Evolutionary conservation across 2,888 invertebrate genomes (phyloP), one percentile per base, ranked within the genome.

Genomic region (Tortrix viridana): DNA sequence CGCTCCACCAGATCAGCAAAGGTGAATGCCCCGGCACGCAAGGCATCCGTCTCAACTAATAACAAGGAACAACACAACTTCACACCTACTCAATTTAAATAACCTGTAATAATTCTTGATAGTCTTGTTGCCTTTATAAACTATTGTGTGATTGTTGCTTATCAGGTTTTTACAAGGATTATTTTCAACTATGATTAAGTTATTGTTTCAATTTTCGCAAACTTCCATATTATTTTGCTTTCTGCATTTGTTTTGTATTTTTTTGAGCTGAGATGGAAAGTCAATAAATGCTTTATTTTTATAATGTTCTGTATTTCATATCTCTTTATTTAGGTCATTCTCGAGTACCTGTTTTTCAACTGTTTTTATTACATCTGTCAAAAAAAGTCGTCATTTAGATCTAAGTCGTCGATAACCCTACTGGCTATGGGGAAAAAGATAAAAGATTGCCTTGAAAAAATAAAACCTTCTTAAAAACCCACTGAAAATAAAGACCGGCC

Each of bases 21-120:
- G 95, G 95, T 57, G 93, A 94, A 79, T 95, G 95, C 71, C 89
- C 94, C 32, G 94, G 94, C 63, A 93, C 94, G 37, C 93, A 93
- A 12, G 94, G 94, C 60, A 93, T 94, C 48, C 93, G 94, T 75
- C 87, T 95, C 23, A 94, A 93, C 69, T 94, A 93, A 93, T 55
- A 7, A 19, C 52, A 19, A 23, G 62, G n/a, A n/a, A 16, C 52
- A 19, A 43, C 3, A 47, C 38, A 46, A 50, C 32, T 54, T 62
- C 50, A 60, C 19, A 52, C 37, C 22, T 18, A 48, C 49, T 16
- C 38, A 19, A n/a, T 7, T 22, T 48, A 48, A 5, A 37, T 19
- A 38, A 22, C 38, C 4, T 37, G 32, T 32, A 26, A 41, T 41
- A 5, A 6, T 16, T 41, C 41, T 41, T 41, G 16, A 41, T 41